Percentiles rank a stretch among this genome's conserved stretches.
Evolutionary conservation across 1,140 invertebrate genomes (phyloP).

Genomic region (Drosophila lowei): DNA sequence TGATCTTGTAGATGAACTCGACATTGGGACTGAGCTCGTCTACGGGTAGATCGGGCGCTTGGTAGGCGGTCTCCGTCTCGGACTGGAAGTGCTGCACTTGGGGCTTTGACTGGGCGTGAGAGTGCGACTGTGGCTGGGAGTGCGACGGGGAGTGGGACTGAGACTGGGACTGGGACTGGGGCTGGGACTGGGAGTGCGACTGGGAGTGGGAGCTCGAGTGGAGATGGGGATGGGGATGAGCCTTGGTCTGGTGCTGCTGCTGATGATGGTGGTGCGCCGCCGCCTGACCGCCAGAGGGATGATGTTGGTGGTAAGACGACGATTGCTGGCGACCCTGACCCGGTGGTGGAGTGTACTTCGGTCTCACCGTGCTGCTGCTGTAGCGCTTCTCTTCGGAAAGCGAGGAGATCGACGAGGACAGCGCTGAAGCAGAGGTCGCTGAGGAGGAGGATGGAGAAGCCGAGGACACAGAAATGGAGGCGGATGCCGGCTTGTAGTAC

Average conservation of each 20-base stretch:
- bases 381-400: slow-evolving; percentile 59
- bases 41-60: slow-evolving; percentile 55
- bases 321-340: slow-evolving; percentile 9
- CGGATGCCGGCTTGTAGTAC: slow-evolving; percentile 69
- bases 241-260: slow-evolving; percentile 12
- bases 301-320: neutral
- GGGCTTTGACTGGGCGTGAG: slow-evolving; percentile 30
- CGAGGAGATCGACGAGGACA: neutral
- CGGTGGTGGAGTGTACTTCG: slow-evolving; percentile 48
- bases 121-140: too few relatives aligned
- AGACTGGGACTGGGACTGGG: too few relatives aligned
- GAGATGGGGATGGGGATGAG: too few relatives aligned
- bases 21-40: slow-evolving; percentile 71
- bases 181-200: too few relatives aligned
- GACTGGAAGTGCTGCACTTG: slow-evolving; percentile 56
- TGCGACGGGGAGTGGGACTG: too few relatives aligned
- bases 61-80: slow-evolving; percentile 71
- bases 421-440: too few relatives aligned
- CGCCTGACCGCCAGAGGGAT: slow-evolving; percentile 13
- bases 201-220: too few relatives aligned
- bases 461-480: slow-evolving; percentile 15
- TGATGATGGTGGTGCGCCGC: slow-evolving; percentile 17
- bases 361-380: slow-evolving; percentile 63
- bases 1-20: slow-evolving; percentile 81
- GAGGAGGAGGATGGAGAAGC: neutral